Conservation (phyloP, 2,113 vertebrate species). For the Paradoxurus hermaphroditus region DNA sequence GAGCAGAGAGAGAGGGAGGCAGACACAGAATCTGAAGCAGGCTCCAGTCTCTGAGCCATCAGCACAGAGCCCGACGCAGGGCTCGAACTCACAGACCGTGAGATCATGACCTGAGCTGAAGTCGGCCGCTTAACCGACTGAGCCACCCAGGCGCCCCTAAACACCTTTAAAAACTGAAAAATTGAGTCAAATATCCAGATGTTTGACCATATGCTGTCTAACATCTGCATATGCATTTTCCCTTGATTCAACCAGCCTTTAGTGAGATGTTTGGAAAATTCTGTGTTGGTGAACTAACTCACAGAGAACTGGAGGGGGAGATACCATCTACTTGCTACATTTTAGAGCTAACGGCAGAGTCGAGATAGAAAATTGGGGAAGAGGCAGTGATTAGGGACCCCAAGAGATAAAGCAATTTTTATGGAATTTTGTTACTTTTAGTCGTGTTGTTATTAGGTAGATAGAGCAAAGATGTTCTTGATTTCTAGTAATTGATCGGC, state of each 20-base stretch:
- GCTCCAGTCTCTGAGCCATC: too few species aligned
- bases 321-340: background rate
- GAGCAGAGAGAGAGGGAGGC: too few species aligned
- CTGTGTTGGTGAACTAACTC: background rate
- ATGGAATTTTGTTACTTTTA: background rate
- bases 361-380: background rate
- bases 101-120: too few species aligned
- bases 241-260: conserved; percentile 24
- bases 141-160: too few species aligned
- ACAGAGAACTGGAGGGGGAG: background rate
- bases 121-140: too few species aligned
- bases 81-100: too few species aligned
- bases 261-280: conserved; percentile 45
- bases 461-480: background rate
- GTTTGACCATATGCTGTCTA: conserved; percentile 53
- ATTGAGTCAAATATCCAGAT: conserved; percentile 42
- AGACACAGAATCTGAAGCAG: too few species aligned
- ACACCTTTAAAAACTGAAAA: conserved; percentile 53
- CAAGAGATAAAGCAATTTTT: background rate
- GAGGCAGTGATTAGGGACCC: background rate
- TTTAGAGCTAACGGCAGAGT: background rate
- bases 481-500: background rate
- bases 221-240: conserved; percentile 62
- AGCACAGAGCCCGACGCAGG: too few species aligned
- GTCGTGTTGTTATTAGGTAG: background rate